phyloP scores from a whole-genome alignment of 2,797 vertebrate species.

The Scolopax rusticola region DNA sequence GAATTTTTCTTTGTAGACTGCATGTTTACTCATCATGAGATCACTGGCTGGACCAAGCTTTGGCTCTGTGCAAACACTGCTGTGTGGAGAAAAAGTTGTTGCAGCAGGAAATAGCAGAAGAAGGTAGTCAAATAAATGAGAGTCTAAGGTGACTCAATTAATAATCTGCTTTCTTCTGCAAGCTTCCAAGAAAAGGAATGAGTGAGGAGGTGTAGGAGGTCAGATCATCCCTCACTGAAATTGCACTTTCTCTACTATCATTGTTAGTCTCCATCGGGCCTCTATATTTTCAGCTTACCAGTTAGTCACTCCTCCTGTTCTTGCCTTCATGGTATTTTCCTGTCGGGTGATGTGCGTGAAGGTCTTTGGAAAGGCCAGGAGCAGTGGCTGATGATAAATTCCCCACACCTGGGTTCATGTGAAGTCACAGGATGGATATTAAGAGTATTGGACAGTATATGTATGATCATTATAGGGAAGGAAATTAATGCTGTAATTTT shows the following conservation, averaged over 20 bases:
- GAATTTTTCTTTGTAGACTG: background rate
- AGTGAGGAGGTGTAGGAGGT: background rate
- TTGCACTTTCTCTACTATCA: background rate
- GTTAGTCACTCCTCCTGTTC: background rate
- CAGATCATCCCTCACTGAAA: too few relatives aligned
- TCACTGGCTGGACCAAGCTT: background rate
- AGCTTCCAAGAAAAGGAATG: background rate
- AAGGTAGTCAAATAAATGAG: background rate
- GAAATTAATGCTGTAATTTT: background rate
- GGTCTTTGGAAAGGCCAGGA: background rate
- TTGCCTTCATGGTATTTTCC: background rate
- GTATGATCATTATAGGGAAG: background rate
- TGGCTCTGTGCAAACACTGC: background rate
- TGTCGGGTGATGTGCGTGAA: background rate
- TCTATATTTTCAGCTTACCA: background rate
- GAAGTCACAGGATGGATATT: background rate
- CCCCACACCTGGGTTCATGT: background rate
- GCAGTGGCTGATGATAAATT: background rate
- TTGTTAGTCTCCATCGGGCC: background rate
- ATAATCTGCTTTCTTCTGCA: background rate
- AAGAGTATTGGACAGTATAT: background rate
- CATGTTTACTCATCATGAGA: rapidly evolving
- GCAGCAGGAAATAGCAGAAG: background rate
- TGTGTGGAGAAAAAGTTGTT: rapidly evolving
- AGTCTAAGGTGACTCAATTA: background rate